Base-by-base conservation (phyloP, 1,140 invertebrate genomes). In the Pentalonia nigronervosa region DNA sequence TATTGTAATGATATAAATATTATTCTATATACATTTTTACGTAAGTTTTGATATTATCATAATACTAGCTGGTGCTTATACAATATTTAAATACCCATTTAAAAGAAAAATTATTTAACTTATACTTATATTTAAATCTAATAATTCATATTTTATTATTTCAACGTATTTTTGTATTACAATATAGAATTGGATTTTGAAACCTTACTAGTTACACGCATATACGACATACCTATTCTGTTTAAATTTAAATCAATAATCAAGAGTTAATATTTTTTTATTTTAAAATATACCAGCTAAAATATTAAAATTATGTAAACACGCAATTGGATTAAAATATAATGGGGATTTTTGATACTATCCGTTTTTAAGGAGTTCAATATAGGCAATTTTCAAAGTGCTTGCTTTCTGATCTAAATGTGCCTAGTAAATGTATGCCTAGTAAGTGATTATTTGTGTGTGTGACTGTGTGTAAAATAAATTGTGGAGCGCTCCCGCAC, bases 191-290 rank as follows among this genome's bases (percentile, higher is more conserved):
- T 83, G 7, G 21, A 83, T 84, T 41, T 84, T 1, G 83, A 84
- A 84, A 84, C 83, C 83, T 84, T 84, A 45, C 36, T 84, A 84
- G 30, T 83, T 67, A 60, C 30, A n/a, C 25, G 11, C 4, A 17
- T 30, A 17, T 30, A 14, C 30, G 9, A 4, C 9, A n/a, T n/a
- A 67, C 56, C 0, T 60, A 67, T 67, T n/a, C 60, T n/a, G 7
- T 36, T 21, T 81, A 81, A 34, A 84, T 84, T 84, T 45, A 41
- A 84, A 84, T 84, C 83, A 84, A 84, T 84, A 84, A 6, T 76
- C 14, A 4, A n/a, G n/a, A n/a, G 30, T 76, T 76, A 76, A 76
- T n/a, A 76, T 76, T 76, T n/a, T 76, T n/a, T 41, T n/a, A n/a
- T 17, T n/a, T 67, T 76, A 2, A n/a, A 76, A 76, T 9, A 30